Base-by-base conservation (phyloP, 2,797 vertebrate genomes). In the Acanthornis magna region DNA sequence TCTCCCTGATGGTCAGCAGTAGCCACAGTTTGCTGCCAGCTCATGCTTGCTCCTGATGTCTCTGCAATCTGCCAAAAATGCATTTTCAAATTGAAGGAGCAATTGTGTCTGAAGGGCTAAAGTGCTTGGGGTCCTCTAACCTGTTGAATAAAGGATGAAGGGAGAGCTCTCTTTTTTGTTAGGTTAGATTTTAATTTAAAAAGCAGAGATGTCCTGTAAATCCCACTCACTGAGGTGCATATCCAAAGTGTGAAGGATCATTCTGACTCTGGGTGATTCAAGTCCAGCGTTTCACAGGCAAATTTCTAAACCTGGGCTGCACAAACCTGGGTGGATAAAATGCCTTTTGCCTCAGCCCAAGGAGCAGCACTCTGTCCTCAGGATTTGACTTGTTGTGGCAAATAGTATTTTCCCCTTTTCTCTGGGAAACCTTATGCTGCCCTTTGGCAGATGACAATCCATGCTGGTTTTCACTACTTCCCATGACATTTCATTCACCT, bases 11-110 rank as follows among this genome's bases (percentile, higher is more conserved):
- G 18, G 17, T 17, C 58, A 78, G 34, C 43, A 68, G 30, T 6
- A 74, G 38, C 7, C 45, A 61, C n/a, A 66, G 16, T 57, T 55
- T 70, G 15, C 75, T 87, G 45, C 16, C 81, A 85, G 63, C 58
- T 83, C 1, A 0, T 23, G 9, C 65, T 80, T 57, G 42, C 53
- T 63, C 34, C 54, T 51, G 36, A 27, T 0, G 0, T 85, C 20
- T 47, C 72, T 9, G 4, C 45, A 55, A 8, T n/a, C 30, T 27
- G 40, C 13, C 45, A 74, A 80, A 85, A 85, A 89, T 8, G 9
- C 19, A 36, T 54, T 80, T 94, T 75, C 42, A 75, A 38, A 36
- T 13, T 42, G 27, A 83, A 80, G 80, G 32, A 83, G 34, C 32
- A 83, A 8, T 71, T 77, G 32, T 75, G 21, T 76, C 75, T 72